These are phyloP conservation scores for Cryptoblepharus egeriae DNA, from an alignment of 2,797 vertebrate species.

Conservation along the genomic window DNA sequence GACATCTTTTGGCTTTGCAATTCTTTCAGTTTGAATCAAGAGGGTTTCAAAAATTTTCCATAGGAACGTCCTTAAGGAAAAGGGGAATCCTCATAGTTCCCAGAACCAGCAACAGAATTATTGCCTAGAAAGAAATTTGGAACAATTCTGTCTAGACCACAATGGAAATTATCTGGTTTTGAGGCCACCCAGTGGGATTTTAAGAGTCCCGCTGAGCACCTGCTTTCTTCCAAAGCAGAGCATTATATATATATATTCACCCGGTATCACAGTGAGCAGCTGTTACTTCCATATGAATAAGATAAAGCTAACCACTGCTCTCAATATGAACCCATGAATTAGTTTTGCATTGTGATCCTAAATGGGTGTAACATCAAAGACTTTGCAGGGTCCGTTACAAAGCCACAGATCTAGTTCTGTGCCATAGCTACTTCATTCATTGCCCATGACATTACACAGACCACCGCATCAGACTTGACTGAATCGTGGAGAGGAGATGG, in stretches of 20 bases:
- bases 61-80: conserved; percentile 50
- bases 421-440: too few species aligned
- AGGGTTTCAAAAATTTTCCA: conserved; percentile 60
- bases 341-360: not conserved
- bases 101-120: conserved; percentile 11
- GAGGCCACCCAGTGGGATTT: conserved; percentile 7
- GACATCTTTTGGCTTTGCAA: conserved; percentile 56
- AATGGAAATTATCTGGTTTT: conserved; percentile 15
- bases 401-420: not conserved
- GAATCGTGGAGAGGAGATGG: not conserved
- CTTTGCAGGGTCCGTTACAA: not conserved
- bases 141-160: not conserved
- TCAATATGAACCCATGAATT: not conserved
- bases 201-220: not conserved
- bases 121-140: conserved; percentile 9
- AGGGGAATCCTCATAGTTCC: conserved; percentile 49
- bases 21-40: conserved; percentile 57
- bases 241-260: not conserved
- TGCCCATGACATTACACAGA: not conserved
- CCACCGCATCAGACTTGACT: not conserved
- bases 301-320: not conserved
- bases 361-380: not conserved
- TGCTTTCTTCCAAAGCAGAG: not conserved
- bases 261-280: not conserved
- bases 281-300: not conserved